Conservation (phyloP, 2,113 vertebrate species). For the Pycnonotus jocosus region DNA sequence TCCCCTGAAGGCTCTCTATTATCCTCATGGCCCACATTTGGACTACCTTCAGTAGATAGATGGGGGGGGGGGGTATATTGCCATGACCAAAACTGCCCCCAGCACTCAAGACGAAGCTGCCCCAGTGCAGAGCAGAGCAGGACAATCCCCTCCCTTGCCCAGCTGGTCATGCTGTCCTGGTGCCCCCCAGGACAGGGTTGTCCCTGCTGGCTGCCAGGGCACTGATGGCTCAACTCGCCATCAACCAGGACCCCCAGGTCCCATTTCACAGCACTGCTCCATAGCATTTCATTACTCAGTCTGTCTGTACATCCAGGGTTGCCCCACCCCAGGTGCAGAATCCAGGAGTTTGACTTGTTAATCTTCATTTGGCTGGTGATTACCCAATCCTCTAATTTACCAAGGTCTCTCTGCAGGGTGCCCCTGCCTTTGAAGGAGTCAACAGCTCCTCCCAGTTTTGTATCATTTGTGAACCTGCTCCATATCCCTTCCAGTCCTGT, state of each 20-base stretch:
- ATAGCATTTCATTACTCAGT: neutral
- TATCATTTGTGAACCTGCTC: too few species aligned
- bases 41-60: neutral
- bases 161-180: accelerated
- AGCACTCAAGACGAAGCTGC: accelerated
- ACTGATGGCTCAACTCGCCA: neutral
- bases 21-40: neutral
- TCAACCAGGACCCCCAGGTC: neutral
- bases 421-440: neutral
- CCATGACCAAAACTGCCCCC: neutral
- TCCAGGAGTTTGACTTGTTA: neutral
- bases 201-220: neutral
- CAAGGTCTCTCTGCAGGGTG: too few species aligned
- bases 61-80: too few species aligned
- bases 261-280: neutral
- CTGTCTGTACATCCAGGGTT: neutral
- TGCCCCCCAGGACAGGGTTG: accelerated
- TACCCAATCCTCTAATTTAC: neutral
- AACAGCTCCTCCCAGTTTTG: neutral
- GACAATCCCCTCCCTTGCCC: neutral
- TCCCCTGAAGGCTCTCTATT: neutral
- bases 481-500: neutral
- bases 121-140: accelerated
- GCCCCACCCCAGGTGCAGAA: neutral
- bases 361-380: neutral